These are phyloP conservation scores for Cyphomyrmex costatus DNA, from an alignment of 1,140 invertebrate genomes.

Conservation along the genomic window DNA sequence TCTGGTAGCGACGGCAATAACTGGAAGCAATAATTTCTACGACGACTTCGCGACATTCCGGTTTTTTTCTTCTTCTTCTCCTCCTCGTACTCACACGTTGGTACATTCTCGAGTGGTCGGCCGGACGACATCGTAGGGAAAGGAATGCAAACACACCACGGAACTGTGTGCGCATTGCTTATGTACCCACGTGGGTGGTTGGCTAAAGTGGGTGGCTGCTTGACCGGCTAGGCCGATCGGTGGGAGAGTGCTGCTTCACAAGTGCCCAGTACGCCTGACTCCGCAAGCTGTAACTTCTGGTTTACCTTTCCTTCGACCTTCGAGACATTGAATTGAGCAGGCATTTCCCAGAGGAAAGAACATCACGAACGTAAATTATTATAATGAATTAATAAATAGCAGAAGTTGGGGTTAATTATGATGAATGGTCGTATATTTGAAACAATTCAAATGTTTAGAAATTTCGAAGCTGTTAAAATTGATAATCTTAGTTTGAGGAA, in stretches of 20 bases:
- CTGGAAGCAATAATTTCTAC: slow-evolving; percentile 63
- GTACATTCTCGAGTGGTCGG: slow-evolving; percentile 30
- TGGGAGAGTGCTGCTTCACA: slow-evolving; percentile 43
- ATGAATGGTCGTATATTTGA: not conserved
- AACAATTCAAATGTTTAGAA: not conserved
- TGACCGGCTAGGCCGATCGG: slow-evolving; percentile 35
- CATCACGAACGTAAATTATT: not conserved
- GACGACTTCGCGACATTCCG: slow-evolving; percentile 58
- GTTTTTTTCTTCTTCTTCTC: slow-evolving; percentile 28
- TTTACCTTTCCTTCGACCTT: slow-evolving; percentile 59
- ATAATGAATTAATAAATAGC: not conserved
- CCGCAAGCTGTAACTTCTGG: slow-evolving; percentile 44
- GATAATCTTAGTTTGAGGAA: not conserved
- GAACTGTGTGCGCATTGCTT: slow-evolving; percentile 63
- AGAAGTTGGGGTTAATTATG: not conserved
- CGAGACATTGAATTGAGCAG: slow-evolving; percentile 61
- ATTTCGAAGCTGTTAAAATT: not conserved
- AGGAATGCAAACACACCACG: slow-evolving; percentile 59
- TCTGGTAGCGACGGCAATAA: slow-evolving; percentile 57
- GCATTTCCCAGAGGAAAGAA: slow-evolving; percentile 20
- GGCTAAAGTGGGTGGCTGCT: slow-evolving; percentile 61
- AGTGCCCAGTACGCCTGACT: slow-evolving; percentile 30
- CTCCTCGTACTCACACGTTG: not conserved
- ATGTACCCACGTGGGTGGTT: slow-evolving; percentile 63
- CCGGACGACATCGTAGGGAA: slow-evolving; percentile 39